These are phyloP conservation scores for Periphyllus acericola DNA, from an alignment of 2,888 invertebrate genomes.

Conservation along the genomic window DNA sequence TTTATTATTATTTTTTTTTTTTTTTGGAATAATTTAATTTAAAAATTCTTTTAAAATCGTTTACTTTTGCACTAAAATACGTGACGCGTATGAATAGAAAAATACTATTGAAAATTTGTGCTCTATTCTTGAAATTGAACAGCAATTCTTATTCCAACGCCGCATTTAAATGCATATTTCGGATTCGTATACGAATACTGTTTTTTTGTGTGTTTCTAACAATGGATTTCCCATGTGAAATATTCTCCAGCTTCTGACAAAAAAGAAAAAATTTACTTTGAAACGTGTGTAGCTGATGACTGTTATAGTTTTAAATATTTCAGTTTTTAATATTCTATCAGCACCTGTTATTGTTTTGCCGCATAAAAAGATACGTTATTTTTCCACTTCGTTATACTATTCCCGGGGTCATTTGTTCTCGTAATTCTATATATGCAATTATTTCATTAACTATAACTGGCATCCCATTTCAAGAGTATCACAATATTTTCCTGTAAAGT, in stretches of 20 bases:
- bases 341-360: not conserved
- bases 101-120: not conserved
- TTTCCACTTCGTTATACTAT: not conserved
- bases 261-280: not conserved
- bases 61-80: not conserved
- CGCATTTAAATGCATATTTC: not conserved
- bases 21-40: conserved; percentile 7
- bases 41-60: not conserved
- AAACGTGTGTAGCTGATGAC: too few relatives aligned
- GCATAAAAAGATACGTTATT: not conserved
- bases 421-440: not conserved
- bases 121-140: not conserved
- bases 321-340: not conserved
- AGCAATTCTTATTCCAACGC: not conserved
- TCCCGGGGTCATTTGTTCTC: not conserved
- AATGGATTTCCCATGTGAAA: not conserved
- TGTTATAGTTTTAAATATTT: not conserved
- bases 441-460: not conserved
- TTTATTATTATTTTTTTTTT: not conserved
- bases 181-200: not conserved
- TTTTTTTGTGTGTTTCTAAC: not conserved
- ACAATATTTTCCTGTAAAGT: not conserved
- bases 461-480: not conserved
- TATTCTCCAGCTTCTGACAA: not conserved
- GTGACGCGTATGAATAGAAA: not conserved